A percentile compares a stretch with the other conserved stretches of the same genome.
Evolutionary conservation across 2,888 invertebrate species (phyloP).

Genomic region (Hyppa rectilinea): DNA sequence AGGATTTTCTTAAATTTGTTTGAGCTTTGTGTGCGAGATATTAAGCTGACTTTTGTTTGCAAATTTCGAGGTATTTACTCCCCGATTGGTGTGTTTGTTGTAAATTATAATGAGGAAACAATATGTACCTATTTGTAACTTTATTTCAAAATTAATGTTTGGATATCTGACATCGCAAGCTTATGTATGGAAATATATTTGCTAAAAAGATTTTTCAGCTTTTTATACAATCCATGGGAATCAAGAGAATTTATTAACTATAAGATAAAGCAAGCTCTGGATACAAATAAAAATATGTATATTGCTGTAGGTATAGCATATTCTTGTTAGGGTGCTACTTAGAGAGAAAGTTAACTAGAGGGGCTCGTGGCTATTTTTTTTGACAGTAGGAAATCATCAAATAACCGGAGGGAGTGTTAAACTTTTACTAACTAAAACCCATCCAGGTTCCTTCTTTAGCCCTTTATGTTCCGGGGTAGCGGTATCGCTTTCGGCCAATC

Average conservation of each 20-base stretch:
- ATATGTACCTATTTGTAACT: background rate
- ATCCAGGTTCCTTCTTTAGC: too few species aligned
- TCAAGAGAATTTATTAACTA: background rate
- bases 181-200: background rate
- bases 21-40: slow-evolving; percentile 59
- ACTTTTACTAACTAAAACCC: too few species aligned
- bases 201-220: background rate
- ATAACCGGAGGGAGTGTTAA: too few species aligned
- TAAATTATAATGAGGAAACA: slow-evolving; percentile 40
- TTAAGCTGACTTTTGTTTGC: slow-evolving; percentile 58
- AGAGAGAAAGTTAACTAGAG: too few species aligned
- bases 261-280: background rate
- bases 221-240: background rate
- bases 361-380: too few species aligned
- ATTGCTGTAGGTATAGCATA: background rate
- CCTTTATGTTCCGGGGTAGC: too few species aligned
- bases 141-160: too few species aligned
- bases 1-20: slow-evolving; percentile 74
- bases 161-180: too few species aligned
- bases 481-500: too few species aligned
- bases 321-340: background rate
- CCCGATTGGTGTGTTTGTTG: slow-evolving; percentile 38
- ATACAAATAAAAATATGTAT: background rate
- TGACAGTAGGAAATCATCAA: too few species aligned
- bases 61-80: slow-evolving; percentile 50